Percentiles rank a stretch among this genome's conserved stretches.
phyloP scores from a whole-genome alignment of 2,797 vertebrate species.

The Enteromius radiatus region DNA sequence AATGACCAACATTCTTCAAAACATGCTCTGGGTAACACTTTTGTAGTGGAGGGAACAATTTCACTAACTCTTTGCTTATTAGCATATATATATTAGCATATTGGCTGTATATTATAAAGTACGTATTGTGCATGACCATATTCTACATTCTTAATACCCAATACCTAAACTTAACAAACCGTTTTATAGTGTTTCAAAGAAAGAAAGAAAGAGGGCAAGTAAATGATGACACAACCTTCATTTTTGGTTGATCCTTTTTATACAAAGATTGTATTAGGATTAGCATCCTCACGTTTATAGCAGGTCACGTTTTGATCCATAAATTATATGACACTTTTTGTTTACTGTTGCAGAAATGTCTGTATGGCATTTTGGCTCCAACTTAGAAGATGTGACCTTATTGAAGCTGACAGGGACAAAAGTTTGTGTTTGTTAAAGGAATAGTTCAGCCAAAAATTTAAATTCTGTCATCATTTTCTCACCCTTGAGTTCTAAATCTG shows the following conservation, averaged over 20 bases:
- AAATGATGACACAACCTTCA: neutral
- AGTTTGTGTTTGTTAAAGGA: neutral
- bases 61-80: too few species aligned
- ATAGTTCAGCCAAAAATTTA: too few species aligned
- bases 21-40: neutral
- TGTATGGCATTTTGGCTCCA: constrained; percentile 1
- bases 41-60: neutral
- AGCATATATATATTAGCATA: too few species aligned
- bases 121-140: neutral
- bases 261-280: neutral
- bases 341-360: constrained; percentile 6
- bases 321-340: neutral
- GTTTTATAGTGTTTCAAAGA: neutral
- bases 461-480: too few species aligned
- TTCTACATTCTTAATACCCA: neutral
- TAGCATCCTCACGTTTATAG: neutral
- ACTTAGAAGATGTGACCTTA: constrained; percentile 3
- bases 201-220: neutral
- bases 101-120: neutral
- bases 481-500: too few species aligned
- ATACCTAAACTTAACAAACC: neutral
- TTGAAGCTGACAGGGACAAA: constrained; percentile 2
- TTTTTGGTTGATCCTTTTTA: neutral
- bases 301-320: neutral
- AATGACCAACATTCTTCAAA: neutral